These are phyloP conservation scores for Tilapia sparmanii DNA, from an alignment of 2,113 vertebrate species.

Conservation along the genomic window DNA sequence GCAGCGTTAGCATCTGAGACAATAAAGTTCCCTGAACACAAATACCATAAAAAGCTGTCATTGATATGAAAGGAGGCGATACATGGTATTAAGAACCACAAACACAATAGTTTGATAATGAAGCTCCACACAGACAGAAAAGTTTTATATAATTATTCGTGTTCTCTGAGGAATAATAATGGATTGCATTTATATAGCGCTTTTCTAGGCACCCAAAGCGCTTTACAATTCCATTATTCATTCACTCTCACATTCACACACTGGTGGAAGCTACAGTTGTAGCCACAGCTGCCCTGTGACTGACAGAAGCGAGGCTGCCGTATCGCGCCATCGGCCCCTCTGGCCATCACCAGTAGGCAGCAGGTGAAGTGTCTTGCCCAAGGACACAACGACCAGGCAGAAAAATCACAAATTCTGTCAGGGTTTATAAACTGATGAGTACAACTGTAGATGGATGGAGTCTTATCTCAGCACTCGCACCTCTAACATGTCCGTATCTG, in stretches of 20 bases:
- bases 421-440: neutral
- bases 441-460: fast-evolving
- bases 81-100: neutral
- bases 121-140: neutral
- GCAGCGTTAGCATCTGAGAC: neutral
- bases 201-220: too few relatives aligned
- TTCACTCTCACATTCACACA: too few relatives aligned
- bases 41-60: fast-evolving
- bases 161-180: neutral
- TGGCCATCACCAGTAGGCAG: fast-evolving
- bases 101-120: fast-evolving
- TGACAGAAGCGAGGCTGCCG: too few relatives aligned
- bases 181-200: fast-evolving
- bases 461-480: neutral
- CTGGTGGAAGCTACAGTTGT: too few relatives aligned
- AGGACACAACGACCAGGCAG: too few relatives aligned
- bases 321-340: too few relatives aligned
- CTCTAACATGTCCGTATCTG: fast-evolving
- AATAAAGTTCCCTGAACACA: neutral
- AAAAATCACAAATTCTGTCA: neutral
- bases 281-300: too few relatives aligned
- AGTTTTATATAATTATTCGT: fast-evolving
- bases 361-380: too few relatives aligned
- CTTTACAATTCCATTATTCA: fast-evolving
- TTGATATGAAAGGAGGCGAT: neutral